Evolutionary conservation across 2,888 invertebrate species (phyloP), one percentile per base, ranked within the genome.

Genomic region (Amphimallon solstitiale): DNA sequence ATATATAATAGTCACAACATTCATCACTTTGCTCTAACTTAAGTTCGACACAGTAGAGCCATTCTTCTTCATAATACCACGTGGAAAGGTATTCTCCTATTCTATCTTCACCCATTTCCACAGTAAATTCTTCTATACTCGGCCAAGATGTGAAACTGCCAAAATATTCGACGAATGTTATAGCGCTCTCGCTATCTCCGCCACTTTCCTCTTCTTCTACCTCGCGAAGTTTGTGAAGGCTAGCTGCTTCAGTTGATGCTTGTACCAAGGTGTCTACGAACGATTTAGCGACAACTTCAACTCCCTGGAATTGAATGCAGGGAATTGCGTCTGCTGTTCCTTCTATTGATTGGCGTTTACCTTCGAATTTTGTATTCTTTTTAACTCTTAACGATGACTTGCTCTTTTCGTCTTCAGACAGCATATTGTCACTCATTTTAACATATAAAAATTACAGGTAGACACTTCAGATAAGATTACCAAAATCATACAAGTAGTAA

Each of bases 1-100:
- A 78, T 19, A 73, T 65, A 64, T 77, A 78, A 68, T 70, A 77
- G 61, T 76, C 75, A 51, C 75, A 73, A 61, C 75, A 76, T 17
- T 67, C 65, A 43, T 76, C 77, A 23, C 74, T 75, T 61, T 72
- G 71, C 10, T 69, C 68, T 15, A 69, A 62, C 6, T 71, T 48
- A 37, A 74, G 72, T 29, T 74, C 69, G 7, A 78, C 69, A 43
- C 72, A 73, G 67, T 74, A 75, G 21, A 73, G 56, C 77, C 77
- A 79, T 14, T 73, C 69, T 21, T 74, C 72, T n/a, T 68, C 29
- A 35, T 71, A 70, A 5, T 68, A 21, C 79, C 79, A 80, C 12
- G 68, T 71, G 4, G 46, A 17, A 1, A 77, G 63, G 61, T 74
- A 76, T 38, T 72, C 69, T 6, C 59, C 51, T 35, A 80, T 73